Evolutionary conservation across 1,140 invertebrate species (phyloP), one percentile per base, ranked within the genome.

Genomic region (Drosophila grimshawi): DNA sequence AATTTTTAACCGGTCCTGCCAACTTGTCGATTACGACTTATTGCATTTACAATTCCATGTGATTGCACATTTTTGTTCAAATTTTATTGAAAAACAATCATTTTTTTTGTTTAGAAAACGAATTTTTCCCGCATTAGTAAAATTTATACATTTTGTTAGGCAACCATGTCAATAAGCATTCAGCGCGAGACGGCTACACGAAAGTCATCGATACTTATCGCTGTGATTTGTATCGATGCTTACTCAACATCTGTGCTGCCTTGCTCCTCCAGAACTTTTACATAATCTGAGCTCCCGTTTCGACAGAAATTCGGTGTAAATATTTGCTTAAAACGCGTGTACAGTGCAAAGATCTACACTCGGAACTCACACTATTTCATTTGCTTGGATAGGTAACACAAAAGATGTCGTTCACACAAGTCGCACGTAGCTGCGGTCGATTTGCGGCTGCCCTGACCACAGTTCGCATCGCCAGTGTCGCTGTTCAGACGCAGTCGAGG

Each of bases 351-450:
- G 6, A 3, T 48, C 1, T 35, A 10, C 45, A 41, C 29, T 39
- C 29, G 30, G 1, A 35, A 60, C 11, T 86, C 30, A 71, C 2
- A 43, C 8, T 46, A 59, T 33, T 57, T 30, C 3, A 61, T 53
- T 83, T 66, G 37, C 48, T 76, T 11, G 19, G 19, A 19, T 67
- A 88, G 85, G 49, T 75, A 49, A 72, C 63, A 48, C 66, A 70
- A 66, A 60, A 90, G 66, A 90, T 90, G 86, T 90, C 86, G 62
- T 82, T 90, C 56, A 90, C 91, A 81, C 91, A 92, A 90, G 71
- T 91, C 70, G 90, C 81, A 43, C 91, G 91, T 73, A 91, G 69
- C 56, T 91, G 91, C 80, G 74, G 85, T 76, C 91, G 91, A 43
- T 69, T 92, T 69, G 85, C 78, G 71, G 88, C 74, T 76, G 68